Base-by-base conservation (phyloP, 2,113 vertebrate species). In the Limanda limanda region DNA sequence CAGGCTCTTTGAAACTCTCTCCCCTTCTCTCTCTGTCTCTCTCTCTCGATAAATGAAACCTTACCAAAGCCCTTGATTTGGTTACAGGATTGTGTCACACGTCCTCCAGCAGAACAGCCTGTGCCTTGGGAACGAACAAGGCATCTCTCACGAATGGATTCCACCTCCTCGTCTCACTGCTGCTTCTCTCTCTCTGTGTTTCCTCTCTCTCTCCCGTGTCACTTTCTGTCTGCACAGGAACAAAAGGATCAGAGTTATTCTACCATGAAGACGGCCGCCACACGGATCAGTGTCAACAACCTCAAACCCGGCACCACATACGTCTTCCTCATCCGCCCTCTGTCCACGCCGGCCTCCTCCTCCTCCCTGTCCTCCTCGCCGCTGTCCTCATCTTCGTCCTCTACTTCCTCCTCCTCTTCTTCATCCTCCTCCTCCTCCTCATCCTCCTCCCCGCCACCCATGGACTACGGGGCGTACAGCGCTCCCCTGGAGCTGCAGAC, bases 191-290 rank as follows among this genome's bases (percentile, higher is more conserved):
- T 25, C 51, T 37, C 5, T 35, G 37, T 68, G 12, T 40, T 12
- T 13, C 42, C 3, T 15, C 54, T 25, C 17, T 25, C 17, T 76
- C 25, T 91, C 66, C 52, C 61, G 7, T n/a, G 17, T 61, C 31
- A 0, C 35, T 40, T 47, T 70, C 21, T 66, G 66, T 68, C 71
- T 78, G 64, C 35, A 1, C 91, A 99, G 97, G 97, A 96, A 86
- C 96, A 97, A 90, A 98, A 96, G 82, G 97, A 98, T 83, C 96
- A 97, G 82, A 96, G 95, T 24, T 98, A 98, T 86, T 98, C 97
- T 0, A 98, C 95, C 0, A 95, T 98, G 88, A 98, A 97, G 91
- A 98, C 97, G 0, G 92, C 96, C 1, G 88, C 94, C 8, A 96
- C 96, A 0, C 91, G 96, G 0, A 96, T 98, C 92, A 97, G 95